Evolutionary conservation across 2,888 invertebrate genomes (phyloP).

Genomic region (Platycnemis pennipes): DNA sequence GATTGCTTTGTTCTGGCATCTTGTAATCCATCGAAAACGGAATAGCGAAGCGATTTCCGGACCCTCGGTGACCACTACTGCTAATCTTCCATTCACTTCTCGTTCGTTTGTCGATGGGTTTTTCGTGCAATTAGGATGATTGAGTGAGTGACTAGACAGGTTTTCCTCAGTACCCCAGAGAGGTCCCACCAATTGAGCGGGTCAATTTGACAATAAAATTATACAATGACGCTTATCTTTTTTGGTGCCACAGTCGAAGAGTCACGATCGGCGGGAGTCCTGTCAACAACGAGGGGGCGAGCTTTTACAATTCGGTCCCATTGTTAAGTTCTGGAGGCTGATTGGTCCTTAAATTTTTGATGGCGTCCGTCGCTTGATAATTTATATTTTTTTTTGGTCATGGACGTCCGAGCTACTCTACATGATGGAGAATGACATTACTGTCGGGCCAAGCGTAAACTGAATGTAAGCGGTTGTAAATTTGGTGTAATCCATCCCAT

Average conservation of each 20-base stretch:
- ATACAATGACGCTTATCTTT: constrained; percentile 11
- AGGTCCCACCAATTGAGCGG: background rate
- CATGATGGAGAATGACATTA: background rate
- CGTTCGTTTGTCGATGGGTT: background rate
- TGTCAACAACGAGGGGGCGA: background rate
- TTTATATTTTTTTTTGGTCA: background rate
- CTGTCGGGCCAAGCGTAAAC: background rate
- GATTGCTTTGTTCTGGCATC: background rate
- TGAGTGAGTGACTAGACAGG: background rate
- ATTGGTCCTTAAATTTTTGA: constrained; percentile 10
- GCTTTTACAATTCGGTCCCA: background rate
- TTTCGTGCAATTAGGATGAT: background rate
- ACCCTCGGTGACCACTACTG: background rate
- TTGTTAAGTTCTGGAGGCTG: background rate
- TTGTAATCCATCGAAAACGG: background rate
- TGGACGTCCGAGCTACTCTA: background rate
- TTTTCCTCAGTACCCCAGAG: background rate
- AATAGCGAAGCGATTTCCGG: background rate
- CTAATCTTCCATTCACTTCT: background rate
- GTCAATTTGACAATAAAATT: background rate
- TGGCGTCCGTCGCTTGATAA: background rate
- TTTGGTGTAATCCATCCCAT: too few species aligned
- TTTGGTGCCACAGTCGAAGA: background rate
- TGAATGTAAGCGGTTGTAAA: background rate
- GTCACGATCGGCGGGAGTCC: background rate